Evolutionary conservation across 2,888 invertebrate genomes (phyloP), one percentile per base, ranked within the genome.

Genomic region (Zygogramma bicolorata): DNA sequence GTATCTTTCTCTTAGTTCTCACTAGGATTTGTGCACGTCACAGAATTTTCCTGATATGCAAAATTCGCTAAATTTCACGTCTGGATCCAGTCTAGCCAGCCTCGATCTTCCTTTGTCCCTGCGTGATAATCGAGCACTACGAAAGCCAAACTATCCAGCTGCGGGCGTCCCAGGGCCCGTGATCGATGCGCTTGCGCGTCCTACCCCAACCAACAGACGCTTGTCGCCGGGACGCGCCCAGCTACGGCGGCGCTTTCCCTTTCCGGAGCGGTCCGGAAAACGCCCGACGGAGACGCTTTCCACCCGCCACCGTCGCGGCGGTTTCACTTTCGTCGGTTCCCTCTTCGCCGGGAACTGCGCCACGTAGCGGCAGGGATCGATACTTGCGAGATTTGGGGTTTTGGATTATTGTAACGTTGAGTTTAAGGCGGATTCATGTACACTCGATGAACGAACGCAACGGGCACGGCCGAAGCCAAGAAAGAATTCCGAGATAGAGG

Each of bases 191-290:
- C 65, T 77, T 76, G 81, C 82, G 81, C 80, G 81, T 77, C 84
- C 84, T 84, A 84, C 84, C 84, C 83, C 84, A 84, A 84, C 82
- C 76, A 78, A 79, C 76, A 83, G 82, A 83, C 83, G 83, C 82
- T 83, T 84, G 82, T 76, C 81, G 78, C 72, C 80, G 74, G 71
- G 79, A 73, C 78, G 80, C 77, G 49, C 31, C 68, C 29, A 25
- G 46, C 60, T 38, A 38, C 73, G 68, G 70, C 75, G 76, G 68
- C 76, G 77, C 79, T 79, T 79, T 80, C 79, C 79, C 80, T 81
- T 83, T 83, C 81, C 82, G 82, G 82, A 69, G 75, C 70, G 58
- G 62, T 62, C 65, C 69, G 40, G 42, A 38, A 27, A 46, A 27
- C 29, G 61, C 58, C 63, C 65, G 70, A 59, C 60, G 63, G 59